phyloP scores from a whole-genome alignment of 2,888 invertebrate species.

The Eurytoma californica region DNA sequence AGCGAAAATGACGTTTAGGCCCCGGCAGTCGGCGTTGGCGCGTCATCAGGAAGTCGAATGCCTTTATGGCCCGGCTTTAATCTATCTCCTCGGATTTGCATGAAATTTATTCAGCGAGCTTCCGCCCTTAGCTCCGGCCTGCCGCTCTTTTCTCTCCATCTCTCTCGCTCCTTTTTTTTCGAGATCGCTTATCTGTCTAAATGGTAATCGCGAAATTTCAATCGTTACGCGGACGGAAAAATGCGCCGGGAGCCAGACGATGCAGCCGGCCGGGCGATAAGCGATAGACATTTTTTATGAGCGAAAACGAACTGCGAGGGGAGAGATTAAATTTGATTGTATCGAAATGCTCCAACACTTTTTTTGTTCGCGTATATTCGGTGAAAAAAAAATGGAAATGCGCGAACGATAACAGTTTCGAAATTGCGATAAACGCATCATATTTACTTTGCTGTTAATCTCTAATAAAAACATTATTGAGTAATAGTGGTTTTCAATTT shows the following conservation, averaged over 20 bases:
- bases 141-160: too few relatives aligned
- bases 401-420: too few relatives aligned
- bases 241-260: background rate
- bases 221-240: conserved; percentile 18
- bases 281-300: background rate
- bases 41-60: conserved; percentile 34
- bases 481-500: too few relatives aligned
- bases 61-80: conserved; percentile 18
- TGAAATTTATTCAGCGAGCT: conserved; percentile 28
- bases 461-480: too few relatives aligned
- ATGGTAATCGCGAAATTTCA: conserved; percentile 36
- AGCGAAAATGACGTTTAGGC: conserved; percentile 66
- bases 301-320: background rate
- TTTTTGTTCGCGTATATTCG: background rate
- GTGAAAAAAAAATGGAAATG: too few relatives aligned
- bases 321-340: conserved; percentile 1
- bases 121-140: background rate
- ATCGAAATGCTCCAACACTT: background rate
- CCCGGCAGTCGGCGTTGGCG: conserved; percentile 2
- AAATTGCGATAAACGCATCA: too few relatives aligned
- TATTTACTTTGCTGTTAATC: too few relatives aligned
- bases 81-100: conserved; percentile 45
- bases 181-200: conserved; percentile 26
- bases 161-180: conserved; percentile 3
- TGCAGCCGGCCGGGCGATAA: background rate